Evolutionary conservation across 2,113 vertebrate species (phyloP).

Genomic region (Clarias magur): DNA sequence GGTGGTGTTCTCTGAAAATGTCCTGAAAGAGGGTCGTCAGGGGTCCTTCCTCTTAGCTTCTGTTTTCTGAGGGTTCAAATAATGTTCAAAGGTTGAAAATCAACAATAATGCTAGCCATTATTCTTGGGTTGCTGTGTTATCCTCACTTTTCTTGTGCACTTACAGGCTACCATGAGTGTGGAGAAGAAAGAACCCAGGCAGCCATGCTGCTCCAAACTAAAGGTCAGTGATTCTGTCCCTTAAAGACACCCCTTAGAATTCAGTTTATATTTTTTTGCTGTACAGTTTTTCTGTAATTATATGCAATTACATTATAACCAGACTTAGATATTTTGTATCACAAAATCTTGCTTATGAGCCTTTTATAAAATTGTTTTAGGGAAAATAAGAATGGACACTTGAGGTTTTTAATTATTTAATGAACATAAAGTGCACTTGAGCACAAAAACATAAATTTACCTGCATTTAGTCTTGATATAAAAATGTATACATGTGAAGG

Average conservation of each 20-base stretch:
- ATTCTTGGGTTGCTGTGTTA: not conserved
- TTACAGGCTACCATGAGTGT: conserved; percentile 68
- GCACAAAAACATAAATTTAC: not conserved
- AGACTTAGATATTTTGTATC: not conserved
- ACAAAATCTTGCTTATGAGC: not conserved
- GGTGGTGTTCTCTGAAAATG: conserved; percentile 14
- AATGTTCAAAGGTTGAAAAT: conserved; percentile 24
- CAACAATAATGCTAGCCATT: not conserved
- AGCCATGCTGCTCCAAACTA: conserved; percentile 70
- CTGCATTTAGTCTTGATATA: too few species aligned
- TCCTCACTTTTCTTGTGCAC: not conserved
- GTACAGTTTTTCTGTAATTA: not conserved
- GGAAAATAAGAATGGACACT: not conserved
- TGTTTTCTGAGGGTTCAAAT: conserved; percentile 14
- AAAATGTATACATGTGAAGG: too few species aligned
- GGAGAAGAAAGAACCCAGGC: conserved; percentile 60
- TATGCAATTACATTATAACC: too few species aligned
- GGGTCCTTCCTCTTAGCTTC: conserved; percentile 19
- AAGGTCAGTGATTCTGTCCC: conserved; percentile 64
- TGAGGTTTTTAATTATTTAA: not conserved
- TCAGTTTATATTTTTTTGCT: not conserved
- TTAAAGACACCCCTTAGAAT: not conserved
- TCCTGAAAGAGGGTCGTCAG: not conserved
- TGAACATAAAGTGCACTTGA: not conserved
- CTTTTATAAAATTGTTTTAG: not conserved